A percentile compares a stretch with the other conserved stretches of the same genome.
phyloP scores from a whole-genome alignment of 2,113 vertebrate species.

The Myxocyprinus asiaticus region DNA sequence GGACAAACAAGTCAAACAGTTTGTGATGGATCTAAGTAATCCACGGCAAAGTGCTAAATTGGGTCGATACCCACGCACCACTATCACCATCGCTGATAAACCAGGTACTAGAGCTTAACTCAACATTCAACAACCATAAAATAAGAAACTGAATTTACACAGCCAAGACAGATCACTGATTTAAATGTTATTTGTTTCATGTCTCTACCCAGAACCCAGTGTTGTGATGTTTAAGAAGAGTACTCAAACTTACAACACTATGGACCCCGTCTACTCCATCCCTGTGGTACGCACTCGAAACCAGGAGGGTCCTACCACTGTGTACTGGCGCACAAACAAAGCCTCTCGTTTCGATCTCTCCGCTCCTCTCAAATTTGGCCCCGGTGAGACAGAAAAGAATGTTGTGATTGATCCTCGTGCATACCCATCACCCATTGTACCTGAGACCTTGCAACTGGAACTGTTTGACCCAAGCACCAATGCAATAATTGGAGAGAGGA shows the following conservation, averaged over 20 bases:
- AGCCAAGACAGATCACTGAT: background rate
- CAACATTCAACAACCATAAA: background rate
- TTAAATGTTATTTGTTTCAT: background rate
- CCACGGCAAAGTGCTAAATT: conserved; percentile 88
- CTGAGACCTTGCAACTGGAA: conserved; percentile 73
- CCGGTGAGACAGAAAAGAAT: conserved; percentile 72
- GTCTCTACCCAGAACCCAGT: conserved; percentile 64
- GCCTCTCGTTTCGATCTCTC: conserved; percentile 64
- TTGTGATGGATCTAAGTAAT: conserved; percentile 87
- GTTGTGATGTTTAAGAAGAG: conserved; percentile 73
- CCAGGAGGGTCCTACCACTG: conserved; percentile 60
- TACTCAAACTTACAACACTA: conserved; percentile 67
- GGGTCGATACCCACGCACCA: conserved; percentile 85
- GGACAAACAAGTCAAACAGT: conserved; percentile 84
- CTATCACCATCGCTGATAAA: conserved; percentile 82
- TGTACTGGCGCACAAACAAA: conserved; percentile 74
- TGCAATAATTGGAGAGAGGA: conserved; percentile 67
- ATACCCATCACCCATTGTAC: conserved; percentile 53
- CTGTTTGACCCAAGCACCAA: conserved; percentile 73
- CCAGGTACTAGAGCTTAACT: conserved; percentile 25
- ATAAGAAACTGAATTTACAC: background rate
- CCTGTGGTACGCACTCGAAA: conserved; percentile 72
- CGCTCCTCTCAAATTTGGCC: conserved; percentile 66
- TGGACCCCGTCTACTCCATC: conserved; percentile 66
- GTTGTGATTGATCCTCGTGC: conserved; percentile 66